Base-by-base conservation (phyloP, 2,797 vertebrate genomes). In the Nyctibius grandis region DNA sequence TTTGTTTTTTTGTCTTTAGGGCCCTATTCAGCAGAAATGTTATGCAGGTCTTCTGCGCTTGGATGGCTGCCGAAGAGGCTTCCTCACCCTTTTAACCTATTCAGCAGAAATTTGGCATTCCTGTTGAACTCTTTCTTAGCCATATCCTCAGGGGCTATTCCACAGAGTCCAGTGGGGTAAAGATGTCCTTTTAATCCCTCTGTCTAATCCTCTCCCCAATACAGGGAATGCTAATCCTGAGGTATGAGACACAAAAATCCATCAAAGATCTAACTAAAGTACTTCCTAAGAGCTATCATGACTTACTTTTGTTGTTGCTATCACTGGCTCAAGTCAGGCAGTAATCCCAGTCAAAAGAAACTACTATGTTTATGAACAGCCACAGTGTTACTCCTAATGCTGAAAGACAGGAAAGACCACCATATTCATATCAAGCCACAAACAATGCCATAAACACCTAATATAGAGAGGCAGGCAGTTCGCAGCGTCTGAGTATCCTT, bases 81-180 rank as follows among this genome's bases (percentile, higher is more conserved):
- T 97, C 97, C 96, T 97, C 97, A 97, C 97, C 95, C 96, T 97
- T 97, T 97, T 97, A 97, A 97, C 96, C 97, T 97, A 97, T 97
- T 97, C 97, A 97, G 97, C 97, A 97, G 97, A 97, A 97, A 97
- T 97, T 96, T 97, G 97, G 97, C 97, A 97, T 97, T 97, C 96
- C 97, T 97, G 97, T 97, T 97, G 97, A 97, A 95, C 97, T 95
- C 96, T 97, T 97, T 97, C 97, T 97, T 97, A 97, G 95, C 96
- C 97, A 97, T 95, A 97, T 97, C 96, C 97, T 97, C 96, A 97
- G 97, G 97, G 97, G 96, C 97, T 97, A 97, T 97, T 97, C 97
- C 95, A 96, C 88, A 97, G 96, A 97, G 97, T 97, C 97, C 97
- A 97, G 93, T 96, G 96, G 97, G 97, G 97, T 97, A 97, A 97